phyloP scores from a whole-genome alignment of 2,113 vertebrate genomes.

The Bungarus multicinctus region DNA sequence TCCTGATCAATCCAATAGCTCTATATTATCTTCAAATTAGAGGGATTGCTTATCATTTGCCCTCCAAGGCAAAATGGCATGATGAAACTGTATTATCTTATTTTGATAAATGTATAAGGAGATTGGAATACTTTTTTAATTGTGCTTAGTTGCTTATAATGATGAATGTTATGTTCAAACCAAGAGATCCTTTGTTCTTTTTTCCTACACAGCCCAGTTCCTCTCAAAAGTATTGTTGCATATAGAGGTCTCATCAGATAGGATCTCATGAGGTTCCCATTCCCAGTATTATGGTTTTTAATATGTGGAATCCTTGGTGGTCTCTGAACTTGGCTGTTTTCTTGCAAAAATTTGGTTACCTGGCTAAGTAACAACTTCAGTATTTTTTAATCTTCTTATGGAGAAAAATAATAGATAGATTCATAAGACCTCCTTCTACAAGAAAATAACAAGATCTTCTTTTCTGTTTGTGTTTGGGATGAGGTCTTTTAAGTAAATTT shows the following conservation, averaged over 20 bases:
- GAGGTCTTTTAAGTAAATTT: background rate
- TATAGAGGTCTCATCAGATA: background rate
- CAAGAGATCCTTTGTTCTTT: background rate
- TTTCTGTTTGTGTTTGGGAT: background rate
- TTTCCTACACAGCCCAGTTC: background rate
- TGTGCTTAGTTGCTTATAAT: background rate
- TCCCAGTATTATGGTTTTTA: background rate
- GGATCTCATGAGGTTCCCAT: background rate
- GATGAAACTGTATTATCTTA: background rate
- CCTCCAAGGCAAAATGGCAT: background rate
- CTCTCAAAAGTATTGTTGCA: background rate
- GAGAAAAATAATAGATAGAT: background rate
- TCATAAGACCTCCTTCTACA: background rate
- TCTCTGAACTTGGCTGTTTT: background rate
- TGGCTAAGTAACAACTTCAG: background rate
- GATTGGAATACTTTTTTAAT: background rate
- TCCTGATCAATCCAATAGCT: background rate
- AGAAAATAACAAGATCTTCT: background rate
- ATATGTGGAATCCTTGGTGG: background rate
- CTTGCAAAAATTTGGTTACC: background rate
- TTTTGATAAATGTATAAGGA: background rate
- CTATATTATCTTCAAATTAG: background rate
- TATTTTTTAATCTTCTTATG: background rate
- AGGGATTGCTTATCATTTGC: background rate
- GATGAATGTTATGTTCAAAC: background rate